Evolutionary conservation across 1,140 invertebrate genomes (phyloP).

Genomic region (Philotrypesis tridentata): DNA sequence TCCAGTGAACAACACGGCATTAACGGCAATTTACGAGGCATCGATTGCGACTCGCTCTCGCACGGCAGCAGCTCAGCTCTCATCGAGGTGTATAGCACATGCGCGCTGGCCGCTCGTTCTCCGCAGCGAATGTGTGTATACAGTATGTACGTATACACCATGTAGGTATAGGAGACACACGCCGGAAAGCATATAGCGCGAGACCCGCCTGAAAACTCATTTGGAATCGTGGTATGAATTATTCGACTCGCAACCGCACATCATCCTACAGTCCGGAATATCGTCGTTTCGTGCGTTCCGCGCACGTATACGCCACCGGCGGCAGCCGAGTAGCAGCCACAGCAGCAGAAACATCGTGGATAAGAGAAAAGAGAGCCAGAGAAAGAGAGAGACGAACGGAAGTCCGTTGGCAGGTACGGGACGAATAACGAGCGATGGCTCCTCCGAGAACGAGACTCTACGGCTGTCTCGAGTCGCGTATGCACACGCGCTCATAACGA

Average conservation of each 20-base stretch:
- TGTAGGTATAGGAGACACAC: background rate
- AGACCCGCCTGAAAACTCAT: background rate
- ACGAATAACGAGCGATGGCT: slow-evolving; percentile 23
- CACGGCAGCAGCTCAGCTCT: too few relatives aligned
- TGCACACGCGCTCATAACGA: background rate
- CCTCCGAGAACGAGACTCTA: background rate
- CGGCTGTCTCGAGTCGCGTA: background rate
- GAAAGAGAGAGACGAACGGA: slow-evolving; percentile 17
- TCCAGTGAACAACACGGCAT: background rate
- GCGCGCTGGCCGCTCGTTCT: too few relatives aligned
- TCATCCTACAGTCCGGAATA: background rate
- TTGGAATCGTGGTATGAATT: background rate
- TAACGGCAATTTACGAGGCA: background rate
- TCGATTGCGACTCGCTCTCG: background rate
- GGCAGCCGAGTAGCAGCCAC: background rate
- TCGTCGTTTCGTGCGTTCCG: background rate
- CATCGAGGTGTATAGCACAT: too few relatives aligned
- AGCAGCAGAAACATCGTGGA: background rate
- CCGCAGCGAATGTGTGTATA: too few relatives aligned
- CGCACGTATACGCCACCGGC: background rate
- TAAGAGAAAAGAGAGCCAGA: background rate
- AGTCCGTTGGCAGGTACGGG: background rate
- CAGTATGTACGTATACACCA: background rate
- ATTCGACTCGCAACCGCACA: background rate
- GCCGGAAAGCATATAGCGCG: background rate